Base-by-base conservation (phyloP, 2,113 vertebrate genomes). In the Agapornis roseicollis region DNA sequence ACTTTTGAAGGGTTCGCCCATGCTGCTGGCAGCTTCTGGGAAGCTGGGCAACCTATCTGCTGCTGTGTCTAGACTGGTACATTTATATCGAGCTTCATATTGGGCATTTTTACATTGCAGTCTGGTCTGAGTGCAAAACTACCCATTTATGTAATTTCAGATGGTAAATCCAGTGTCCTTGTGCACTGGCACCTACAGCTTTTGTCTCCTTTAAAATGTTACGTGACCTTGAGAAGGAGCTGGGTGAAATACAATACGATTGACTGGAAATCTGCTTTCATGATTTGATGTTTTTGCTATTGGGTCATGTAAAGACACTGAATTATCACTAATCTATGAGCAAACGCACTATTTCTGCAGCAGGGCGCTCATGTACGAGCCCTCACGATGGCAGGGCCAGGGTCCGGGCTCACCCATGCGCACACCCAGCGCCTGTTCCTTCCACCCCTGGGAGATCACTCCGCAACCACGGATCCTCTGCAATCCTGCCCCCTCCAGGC, bases 291-390 rank as follows among this genome's bases (percentile, higher is more conserved):
- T 7, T 35, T 66, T 42, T 27, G 9, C 37, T 22, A 68, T 2
- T 1, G 47, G 22, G 12, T 58, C 31, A 17, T 2, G 44, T 35
- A 31, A 72, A 50, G 25, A 28, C 33, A 47, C 13, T 11, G 9
- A 42, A 61, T 18, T 22, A 37, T 2, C 31, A 24, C 13, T 5
- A 1, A 20, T 27, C 16, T n/a, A 14, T 17, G 15, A n/a, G 41
- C 33, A 23, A 20, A 2, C 0, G 5, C 10, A 1, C 27, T 7
- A 15, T 18, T 81, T 29, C 37, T 37, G 70, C 76, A 37, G 39
- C 0, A 8, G 42, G 31, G 24, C 10, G 10, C 37, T 14, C 25
- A 5, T 0, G 28, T 14, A 23, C 1, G 6, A 41, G 9, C 13
- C 24, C 20, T 6, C 33, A 20, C 2, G 7, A 10, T 0, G 5